Evolutionary conservation across 2,113 vertebrate genomes (phyloP).

Genomic region (Emberiza fucata): DNA sequence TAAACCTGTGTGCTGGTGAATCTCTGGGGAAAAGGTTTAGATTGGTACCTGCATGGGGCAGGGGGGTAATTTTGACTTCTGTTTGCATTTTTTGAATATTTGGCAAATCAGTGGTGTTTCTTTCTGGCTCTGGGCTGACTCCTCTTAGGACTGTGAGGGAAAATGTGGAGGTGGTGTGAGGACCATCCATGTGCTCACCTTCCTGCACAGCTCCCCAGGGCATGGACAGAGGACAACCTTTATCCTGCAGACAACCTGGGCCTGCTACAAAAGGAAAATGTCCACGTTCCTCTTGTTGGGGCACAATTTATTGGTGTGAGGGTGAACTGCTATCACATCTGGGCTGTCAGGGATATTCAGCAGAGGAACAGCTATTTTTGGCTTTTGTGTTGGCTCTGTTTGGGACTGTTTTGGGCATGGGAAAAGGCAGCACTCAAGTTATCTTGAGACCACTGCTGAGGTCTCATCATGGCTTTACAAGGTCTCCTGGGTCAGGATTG

Average conservation of each 20-base stretch:
- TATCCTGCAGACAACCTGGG: too few species aligned
- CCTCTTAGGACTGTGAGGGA: not conserved
- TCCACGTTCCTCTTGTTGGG: accelerated
- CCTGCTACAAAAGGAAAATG: not conserved
- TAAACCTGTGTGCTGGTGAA: not conserved
- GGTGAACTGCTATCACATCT: not conserved
- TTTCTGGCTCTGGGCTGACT: not conserved
- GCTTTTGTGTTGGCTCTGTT: not conserved
- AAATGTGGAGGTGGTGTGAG: not conserved
- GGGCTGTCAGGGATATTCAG: constrained; percentile 5
- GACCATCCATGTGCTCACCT: not conserved
- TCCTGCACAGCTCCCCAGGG: not conserved
- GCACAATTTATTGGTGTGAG: not conserved
- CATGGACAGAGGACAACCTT: not conserved
- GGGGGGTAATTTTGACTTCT: not conserved
- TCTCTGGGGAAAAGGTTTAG: not conserved
- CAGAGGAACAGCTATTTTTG: constrained; percentile 10
- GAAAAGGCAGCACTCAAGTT: not conserved
- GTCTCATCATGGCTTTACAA: not conserved
- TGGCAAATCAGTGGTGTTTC: not conserved
- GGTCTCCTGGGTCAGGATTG: not conserved
- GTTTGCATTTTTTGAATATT: not conserved
- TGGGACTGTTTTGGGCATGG: not conserved
- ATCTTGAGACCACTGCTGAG: not conserved
- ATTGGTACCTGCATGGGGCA: not conserved